phyloP scores from a whole-genome alignment of 2,797 vertebrate species.

The Xenentodon cancila region DNA sequence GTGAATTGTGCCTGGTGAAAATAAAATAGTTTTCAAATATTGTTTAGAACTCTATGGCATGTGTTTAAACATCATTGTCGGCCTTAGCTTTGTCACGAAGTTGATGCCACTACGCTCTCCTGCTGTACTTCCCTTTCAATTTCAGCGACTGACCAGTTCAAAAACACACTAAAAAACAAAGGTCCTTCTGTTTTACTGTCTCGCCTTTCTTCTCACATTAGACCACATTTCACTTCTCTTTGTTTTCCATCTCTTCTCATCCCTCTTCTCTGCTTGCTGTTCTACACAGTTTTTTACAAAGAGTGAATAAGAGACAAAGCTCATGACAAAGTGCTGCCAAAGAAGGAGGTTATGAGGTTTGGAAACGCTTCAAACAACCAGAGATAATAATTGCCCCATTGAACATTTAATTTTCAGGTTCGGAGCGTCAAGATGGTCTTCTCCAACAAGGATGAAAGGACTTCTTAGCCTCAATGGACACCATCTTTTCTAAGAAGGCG shows the following conservation, averaged over 20 bases:
- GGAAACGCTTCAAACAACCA: conserved; percentile 64
- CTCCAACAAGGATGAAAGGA: conserved; percentile 53
- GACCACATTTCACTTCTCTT: conserved; percentile 27
- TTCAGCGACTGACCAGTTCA: conserved; percentile 43
- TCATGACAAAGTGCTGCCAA: conserved; percentile 46
- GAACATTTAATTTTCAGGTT: conserved; percentile 78
- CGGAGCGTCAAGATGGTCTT: conserved; percentile 64
- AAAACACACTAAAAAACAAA: conserved; percentile 47
- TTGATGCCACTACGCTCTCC: conserved; percentile 62
- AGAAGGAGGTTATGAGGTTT: conserved; percentile 52
- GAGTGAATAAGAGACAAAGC: conserved; percentile 38
- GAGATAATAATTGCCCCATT: conserved; percentile 67
- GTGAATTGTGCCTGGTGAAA: conserved; percentile 34
- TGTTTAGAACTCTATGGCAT: conserved; percentile 54
- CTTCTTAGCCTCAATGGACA: conserved; percentile 41
- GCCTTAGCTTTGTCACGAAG: conserved; percentile 67
- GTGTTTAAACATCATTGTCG: conserved; percentile 70
- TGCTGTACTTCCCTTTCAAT: conserved; percentile 58
- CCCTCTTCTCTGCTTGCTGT: conserved; percentile 6
- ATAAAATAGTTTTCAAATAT: conserved; percentile 65
- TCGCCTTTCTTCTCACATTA: conserved; percentile 17
- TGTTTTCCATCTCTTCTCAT: background rate
- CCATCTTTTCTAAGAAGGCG: conserved; percentile 33
- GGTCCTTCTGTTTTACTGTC: conserved; percentile 19
- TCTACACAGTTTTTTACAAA: conserved; percentile 4